Base-by-base conservation (phyloP, 2,888 invertebrate species). In the Chalcis sispes region DNA sequence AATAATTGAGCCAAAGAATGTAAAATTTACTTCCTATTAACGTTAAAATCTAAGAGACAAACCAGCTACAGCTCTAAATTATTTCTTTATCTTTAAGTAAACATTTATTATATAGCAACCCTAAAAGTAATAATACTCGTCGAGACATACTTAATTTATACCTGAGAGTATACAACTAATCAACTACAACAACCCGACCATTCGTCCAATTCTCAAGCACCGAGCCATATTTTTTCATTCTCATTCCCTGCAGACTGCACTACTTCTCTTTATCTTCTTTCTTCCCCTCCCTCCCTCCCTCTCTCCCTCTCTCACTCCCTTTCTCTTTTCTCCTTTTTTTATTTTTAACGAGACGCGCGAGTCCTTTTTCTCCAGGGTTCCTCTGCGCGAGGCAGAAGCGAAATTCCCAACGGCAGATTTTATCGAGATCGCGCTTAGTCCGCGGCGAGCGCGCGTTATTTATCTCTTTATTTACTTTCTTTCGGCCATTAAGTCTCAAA, bases 391-490 rank as follows among this genome's bases (percentile, higher is more conserved):
- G 36, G 4, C 36, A 36, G 10, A 36, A n/a, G 10, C 10, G 36
- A 36, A 36, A 36, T 10, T 36, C 36, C 5, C 32, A 69, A 64
- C 62, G 36, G 61, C 56, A 70, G 65, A 71, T 71, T 74, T 75
- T 74, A 74, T 72, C 70, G 59, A 59, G 65, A 58, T 75, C 74
- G 65, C 62, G 40, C 65, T 23, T 52, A 15, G 20, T 50, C 27
- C 36, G 40, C 23, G 40, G 20, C 20, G 25, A 25, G 36, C 52
- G 65, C 58, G 66, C 71, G 10, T 69, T 77, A 72, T 72, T 65
- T 56, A 73, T 75, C 71, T 73, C 71, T 76, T 72, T 76, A 72
- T 73, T 72, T 76, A 65, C 72, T 71, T 59, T 70, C 56, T 77
- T 74, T 75, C 54, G n/a, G 36, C 71, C 71, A 65, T 75, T 72